Conservation (phyloP, 2,888 invertebrate genomes). For the Pristionchus mayeri region DNA sequence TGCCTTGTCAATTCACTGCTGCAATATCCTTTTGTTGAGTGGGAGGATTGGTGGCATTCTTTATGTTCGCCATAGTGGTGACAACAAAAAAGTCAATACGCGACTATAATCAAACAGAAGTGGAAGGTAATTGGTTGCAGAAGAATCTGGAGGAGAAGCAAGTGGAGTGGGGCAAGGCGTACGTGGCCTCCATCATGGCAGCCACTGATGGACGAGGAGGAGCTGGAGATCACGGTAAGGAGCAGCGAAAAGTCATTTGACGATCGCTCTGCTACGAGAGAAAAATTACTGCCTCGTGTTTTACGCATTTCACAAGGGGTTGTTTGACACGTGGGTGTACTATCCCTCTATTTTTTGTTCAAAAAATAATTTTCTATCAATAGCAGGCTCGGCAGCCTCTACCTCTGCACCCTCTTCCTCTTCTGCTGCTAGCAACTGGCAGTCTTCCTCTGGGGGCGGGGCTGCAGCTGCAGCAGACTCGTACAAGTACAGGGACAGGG, state of each 20-base stretch:
- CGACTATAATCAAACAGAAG: too few relatives aligned
- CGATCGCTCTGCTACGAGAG: not conserved
- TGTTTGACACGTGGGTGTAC: not conserved
- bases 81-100: too few relatives aligned
- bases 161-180: conserved; percentile 59
- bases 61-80: too few relatives aligned
- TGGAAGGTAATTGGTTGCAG: conserved; percentile 52
- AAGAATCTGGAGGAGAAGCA: conserved; percentile 65
- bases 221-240: conserved; percentile 18
- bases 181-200: conserved; percentile 47
- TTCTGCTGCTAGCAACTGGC: not conserved
- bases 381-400: conserved; percentile 6
- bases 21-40: not conserved
- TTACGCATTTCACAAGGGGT: not conserved
- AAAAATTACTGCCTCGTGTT: not conserved
- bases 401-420: not conserved
- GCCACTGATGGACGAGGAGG: conserved; percentile 14
- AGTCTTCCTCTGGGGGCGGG: not conserved
- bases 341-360: too few relatives aligned
- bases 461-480: not conserved
- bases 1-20: not conserved
- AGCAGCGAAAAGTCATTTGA: too few relatives aligned
- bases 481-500: conserved; percentile 88
- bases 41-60: not conserved
- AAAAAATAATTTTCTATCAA: not conserved